Evolutionary conservation across 1,140 invertebrate genomes (phyloP).

Genomic region (Laupala kohalensis): DNA sequence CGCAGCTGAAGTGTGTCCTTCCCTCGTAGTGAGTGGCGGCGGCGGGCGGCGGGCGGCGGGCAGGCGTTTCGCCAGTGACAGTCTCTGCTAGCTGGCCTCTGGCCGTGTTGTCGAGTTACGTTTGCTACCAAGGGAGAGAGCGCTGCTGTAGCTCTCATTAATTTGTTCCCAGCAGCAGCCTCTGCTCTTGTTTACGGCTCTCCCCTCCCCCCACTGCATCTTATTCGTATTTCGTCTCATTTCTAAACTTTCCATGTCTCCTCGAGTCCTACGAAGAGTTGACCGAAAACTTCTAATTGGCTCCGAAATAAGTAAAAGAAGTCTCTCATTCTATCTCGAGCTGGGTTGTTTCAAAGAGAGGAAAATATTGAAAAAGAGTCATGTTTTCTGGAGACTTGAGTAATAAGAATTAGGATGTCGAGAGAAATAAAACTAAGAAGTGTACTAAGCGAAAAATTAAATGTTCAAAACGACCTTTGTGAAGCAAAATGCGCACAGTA

Average conservation of each 20-base stretch:
- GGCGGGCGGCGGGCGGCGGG: no score
- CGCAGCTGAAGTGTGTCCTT: no score
- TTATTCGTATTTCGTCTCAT: not conserved
- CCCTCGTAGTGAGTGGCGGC: no score
- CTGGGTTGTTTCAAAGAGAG: not conserved
- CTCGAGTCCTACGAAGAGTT: not conserved
- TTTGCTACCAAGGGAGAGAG: not conserved
- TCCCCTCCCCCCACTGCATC: not conserved
- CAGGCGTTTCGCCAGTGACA: no score
- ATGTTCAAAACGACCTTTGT: not conserved
- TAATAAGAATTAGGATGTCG: not conserved
- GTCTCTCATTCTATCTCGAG: not conserved
- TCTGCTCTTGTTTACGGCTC: not conserved
- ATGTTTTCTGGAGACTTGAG: not conserved
- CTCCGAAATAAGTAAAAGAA: not conserved
- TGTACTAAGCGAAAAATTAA: not conserved
- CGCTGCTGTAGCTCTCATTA: not conserved
- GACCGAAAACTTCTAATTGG: not conserved
- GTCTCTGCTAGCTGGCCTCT: no score
- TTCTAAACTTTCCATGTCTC: not conserved
- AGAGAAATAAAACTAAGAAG: not conserved
- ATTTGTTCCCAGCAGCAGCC: not conserved
- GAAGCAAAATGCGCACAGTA: not conserved
- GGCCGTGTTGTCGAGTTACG: not conserved
- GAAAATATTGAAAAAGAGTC: not conserved